These are phyloP conservation scores for Amphiprion percula DNA, from an alignment of 2,113 vertebrate genomes.

Conservation along the genomic window DNA sequence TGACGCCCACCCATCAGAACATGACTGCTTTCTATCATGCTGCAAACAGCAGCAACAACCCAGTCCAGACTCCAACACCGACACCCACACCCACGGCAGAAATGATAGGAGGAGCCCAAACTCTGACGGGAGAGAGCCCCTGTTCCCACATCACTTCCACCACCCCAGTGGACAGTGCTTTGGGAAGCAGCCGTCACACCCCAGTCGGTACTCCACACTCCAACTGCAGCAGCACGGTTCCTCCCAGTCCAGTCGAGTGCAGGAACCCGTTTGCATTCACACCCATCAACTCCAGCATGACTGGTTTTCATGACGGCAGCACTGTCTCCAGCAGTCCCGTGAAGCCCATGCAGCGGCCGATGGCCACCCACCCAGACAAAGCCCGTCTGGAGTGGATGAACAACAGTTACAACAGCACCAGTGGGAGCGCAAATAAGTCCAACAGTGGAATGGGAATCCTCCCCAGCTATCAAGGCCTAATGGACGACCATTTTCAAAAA, in stretches of 20 bases:
- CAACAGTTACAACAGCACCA: conserved; percentile 87
- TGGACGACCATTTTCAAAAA: conserved; percentile 98
- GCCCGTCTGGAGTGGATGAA: conserved; percentile 99
- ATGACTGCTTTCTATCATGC: conserved; percentile 88
- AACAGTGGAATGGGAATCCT: conserved; percentile 89
- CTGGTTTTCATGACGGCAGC: conserved; percentile 93
- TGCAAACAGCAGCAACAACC: conserved; percentile 88
- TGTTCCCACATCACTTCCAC: conserved; percentile 91
- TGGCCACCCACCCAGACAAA: conserved; percentile 97
- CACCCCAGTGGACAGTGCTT: conserved; percentile 93
- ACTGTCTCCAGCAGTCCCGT: conserved; percentile 95
- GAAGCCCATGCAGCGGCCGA: conserved; percentile 98
- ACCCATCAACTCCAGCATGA: conserved; percentile 94
- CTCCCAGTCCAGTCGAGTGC: conserved; percentile 97
- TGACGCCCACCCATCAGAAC: conserved; percentile 84
- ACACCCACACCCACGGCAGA: conserved; percentile 92
- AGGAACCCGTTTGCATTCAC: conserved; percentile 98
- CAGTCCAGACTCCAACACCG: conserved; percentile 87
- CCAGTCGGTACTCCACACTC: conserved; percentile 96
- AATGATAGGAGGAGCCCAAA: conserved; percentile 89
- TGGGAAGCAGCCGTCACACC: conserved; percentile 95
- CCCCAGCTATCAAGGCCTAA: conserved; percentile 93
- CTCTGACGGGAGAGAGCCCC: conserved; percentile 92
- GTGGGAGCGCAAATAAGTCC: conserved; percentile 81
- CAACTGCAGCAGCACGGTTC: conserved; percentile 96